A percentile compares a stretch with the other conserved stretches of the same genome.
Evolutionary conservation across 2,797 vertebrate genomes (phyloP).

Genomic region (Gobio occitaniae): DNA sequence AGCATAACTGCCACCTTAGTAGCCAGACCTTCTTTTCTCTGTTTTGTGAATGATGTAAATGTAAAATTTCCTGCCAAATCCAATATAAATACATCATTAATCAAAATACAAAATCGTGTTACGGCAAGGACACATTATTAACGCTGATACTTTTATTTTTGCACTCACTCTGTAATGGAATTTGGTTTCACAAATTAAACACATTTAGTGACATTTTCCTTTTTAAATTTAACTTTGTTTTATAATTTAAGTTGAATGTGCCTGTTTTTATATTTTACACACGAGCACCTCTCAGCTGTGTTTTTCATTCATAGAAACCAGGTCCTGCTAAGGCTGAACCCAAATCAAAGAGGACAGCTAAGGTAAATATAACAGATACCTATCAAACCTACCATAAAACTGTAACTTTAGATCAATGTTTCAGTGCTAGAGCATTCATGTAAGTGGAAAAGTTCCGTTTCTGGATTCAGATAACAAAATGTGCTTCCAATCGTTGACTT

Average conservation of each 20-base stretch:
- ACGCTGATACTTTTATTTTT: neutral
- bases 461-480: neutral
- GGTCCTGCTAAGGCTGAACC: slow-evolving; percentile 82
- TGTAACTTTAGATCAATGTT: neutral
- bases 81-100: neutral
- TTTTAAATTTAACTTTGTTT: neutral
- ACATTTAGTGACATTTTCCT: neutral
- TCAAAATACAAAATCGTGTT: neutral
- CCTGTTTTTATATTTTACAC: neutral
- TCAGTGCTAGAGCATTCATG: neutral
- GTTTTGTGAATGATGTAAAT: neutral
- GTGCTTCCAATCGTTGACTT: neutral
- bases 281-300: neutral
- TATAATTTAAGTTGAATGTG: neutral
- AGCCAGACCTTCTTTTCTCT: neutral
- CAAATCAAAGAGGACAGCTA: slow-evolving; percentile 89
- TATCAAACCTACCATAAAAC: neutral
- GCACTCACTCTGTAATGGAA: neutral
- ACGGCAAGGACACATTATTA: neutral
- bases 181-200: neutral
- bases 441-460: neutral
- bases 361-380: slow-evolving; percentile 74
- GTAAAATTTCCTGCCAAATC: too few relatives aligned
- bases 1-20: neutral
- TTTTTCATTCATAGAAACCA: slow-evolving; percentile 77